Conservation (phyloP, 2,113 vertebrate species). For the Melanerpes aurifrons region DNA sequence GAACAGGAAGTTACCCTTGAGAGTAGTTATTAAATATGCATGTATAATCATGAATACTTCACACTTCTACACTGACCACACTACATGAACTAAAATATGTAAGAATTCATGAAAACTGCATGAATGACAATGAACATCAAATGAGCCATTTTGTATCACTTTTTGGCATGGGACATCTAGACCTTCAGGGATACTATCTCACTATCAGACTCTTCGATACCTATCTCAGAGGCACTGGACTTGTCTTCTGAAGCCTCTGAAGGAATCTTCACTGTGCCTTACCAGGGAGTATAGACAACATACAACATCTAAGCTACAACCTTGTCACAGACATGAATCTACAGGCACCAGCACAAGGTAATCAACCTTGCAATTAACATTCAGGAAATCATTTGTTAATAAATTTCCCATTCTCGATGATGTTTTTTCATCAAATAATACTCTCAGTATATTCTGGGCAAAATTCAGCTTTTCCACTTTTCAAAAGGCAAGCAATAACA, state of each 20-base stretch:
- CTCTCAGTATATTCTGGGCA: neutral
- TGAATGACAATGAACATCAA: conserved; percentile 34
- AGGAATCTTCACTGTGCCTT: neutral
- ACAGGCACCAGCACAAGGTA: neutral
- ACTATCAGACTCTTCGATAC: neutral
- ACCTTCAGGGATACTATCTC: neutral
- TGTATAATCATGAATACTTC: conserved; percentile 44
- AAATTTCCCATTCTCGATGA: neutral
- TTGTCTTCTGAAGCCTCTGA: neutral
- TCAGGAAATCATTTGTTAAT: too few relatives aligned
- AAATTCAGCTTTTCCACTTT: neutral
- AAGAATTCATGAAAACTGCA: conserved; percentile 60
- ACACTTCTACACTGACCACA: conserved; percentile 53
- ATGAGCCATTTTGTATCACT: conserved; percentile 47
- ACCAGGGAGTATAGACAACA: neutral
- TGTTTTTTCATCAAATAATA: neutral
- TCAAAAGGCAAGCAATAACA: neutral
- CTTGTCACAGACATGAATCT: neutral
- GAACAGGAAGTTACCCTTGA: neutral
- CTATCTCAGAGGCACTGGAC: neutral
- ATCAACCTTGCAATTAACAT: neutral
- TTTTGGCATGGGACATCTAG: neutral
- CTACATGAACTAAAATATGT: conserved; percentile 48
- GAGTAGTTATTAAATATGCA: conserved; percentile 49
- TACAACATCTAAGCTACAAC: neutral